These are phyloP conservation scores for Cephus nigrinus DNA, from an alignment of 2,888 invertebrate species.

Conservation along the genomic window DNA sequence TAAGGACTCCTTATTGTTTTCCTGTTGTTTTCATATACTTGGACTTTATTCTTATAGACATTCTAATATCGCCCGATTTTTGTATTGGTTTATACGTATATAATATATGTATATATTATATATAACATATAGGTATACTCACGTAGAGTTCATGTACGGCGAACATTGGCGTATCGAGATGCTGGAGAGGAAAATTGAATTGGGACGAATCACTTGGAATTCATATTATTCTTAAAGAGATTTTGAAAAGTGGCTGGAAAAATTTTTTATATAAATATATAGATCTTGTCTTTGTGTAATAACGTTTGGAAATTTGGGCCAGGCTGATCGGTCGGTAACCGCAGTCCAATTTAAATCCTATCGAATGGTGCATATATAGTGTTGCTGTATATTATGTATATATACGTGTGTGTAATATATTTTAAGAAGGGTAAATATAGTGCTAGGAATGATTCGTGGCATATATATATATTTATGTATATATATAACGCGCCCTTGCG, in stretches of 20 bases:
- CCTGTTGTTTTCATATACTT: slow-evolving; percentile 51
- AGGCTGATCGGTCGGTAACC: slow-evolving; percentile 29
- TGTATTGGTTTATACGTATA: too few species aligned
- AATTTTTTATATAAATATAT: neutral
- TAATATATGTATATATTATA: too few species aligned
- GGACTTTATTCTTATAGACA: neutral
- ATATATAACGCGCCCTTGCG: slow-evolving; percentile 19
- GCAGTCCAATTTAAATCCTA: slow-evolving; percentile 53
- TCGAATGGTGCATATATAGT: neutral
- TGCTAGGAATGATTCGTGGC: neutral
- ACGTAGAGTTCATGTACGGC: neutral
- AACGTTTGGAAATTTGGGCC: neutral
- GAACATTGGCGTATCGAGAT: neutral
- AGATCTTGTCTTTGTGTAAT: neutral
- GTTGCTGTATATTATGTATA: neutral
- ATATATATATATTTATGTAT: neutral
- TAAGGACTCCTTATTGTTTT: slow-evolving; percentile 64
- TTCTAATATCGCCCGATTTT: neutral
- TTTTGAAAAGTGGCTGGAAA: neutral
- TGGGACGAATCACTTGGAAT: neutral
- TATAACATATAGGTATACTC: too few species aligned
- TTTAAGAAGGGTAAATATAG: neutral
- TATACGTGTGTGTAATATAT: neutral
- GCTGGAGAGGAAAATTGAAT: neutral
- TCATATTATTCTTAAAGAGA: neutral